Conservation (phyloP, 2,113 vertebrate species). For the Alaudala cheleensis region DNA sequence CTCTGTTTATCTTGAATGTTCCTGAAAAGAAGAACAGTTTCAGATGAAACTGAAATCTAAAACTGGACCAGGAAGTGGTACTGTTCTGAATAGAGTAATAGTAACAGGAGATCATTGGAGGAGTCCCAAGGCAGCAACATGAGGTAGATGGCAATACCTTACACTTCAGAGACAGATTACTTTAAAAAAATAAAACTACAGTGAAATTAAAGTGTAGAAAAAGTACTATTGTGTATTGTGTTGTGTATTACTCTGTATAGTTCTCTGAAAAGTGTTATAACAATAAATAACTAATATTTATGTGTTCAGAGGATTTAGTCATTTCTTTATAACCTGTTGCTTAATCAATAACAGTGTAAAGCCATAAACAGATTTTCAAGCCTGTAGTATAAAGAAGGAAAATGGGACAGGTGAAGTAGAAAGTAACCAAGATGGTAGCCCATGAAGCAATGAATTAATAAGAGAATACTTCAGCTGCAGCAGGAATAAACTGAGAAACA, state of each 20-base stretch:
- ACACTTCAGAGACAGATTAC: background rate
- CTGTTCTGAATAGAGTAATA: background rate
- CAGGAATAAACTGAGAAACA: background rate
- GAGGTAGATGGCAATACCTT: background rate
- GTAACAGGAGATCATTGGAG: background rate
- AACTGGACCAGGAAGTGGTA: background rate
- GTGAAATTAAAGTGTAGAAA: background rate
- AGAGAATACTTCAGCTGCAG: background rate
- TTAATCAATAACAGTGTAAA: background rate
- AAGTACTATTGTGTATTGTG: background rate
- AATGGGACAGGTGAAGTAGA: background rate
- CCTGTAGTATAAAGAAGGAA: background rate
- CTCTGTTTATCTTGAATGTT: background rate
- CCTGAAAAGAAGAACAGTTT: background rate
- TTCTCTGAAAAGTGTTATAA: background rate
- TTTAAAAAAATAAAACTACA: background rate
- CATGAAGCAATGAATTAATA: background rate
- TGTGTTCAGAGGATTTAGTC: background rate
- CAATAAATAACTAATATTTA: background rate
- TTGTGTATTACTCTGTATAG: background rate
- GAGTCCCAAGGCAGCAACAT: background rate
- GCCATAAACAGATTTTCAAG: background rate
- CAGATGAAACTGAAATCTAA: background rate
- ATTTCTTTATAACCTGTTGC: background rate
- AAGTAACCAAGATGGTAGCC: background rate